phyloP scores from a whole-genome alignment of 92 coral and sea anemone species.

The Zoanthus sociatus region DNA sequence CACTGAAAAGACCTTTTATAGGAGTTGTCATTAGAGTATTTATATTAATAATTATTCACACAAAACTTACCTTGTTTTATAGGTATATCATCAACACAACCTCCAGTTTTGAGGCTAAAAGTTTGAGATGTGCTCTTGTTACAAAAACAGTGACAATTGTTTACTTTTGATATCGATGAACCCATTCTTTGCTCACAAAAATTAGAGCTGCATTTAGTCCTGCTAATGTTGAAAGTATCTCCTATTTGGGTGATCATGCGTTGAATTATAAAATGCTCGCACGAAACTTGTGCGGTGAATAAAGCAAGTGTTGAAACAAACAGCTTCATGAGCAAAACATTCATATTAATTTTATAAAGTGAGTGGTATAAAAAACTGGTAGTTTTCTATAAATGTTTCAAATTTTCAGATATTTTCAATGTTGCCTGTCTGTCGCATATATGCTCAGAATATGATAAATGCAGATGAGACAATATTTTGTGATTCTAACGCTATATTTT shows the following conservation, averaged over 20 bases:
- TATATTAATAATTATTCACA: too few relatives aligned
- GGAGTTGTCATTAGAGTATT: too few relatives aligned
- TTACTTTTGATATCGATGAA: not conserved
- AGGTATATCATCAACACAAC: constrained; percentile 12
- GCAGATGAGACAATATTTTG: too few relatives aligned
- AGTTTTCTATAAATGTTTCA: too few relatives aligned
- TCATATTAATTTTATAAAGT: not conserved
- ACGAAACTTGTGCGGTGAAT: not conserved
- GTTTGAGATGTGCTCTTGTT: not conserved
- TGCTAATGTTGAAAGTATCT: not conserved
- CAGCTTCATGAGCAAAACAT: not conserved
- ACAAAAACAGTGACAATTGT: not conserved
- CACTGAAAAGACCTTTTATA: too few relatives aligned
- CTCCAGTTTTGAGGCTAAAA: not conserved
- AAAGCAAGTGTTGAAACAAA: not conserved
- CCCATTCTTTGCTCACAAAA: not conserved
- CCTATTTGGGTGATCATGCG: constrained; percentile 21
- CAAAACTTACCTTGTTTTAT: not conserved
- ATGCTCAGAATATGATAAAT: too few relatives aligned
- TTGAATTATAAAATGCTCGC: not conserved
- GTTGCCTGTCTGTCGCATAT: too few relatives aligned
- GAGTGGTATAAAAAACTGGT: too few relatives aligned
- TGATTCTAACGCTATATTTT: too few relatives aligned
- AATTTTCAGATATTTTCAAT: too few relatives aligned
- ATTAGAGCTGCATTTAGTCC: not conserved